Percentiles rank a stretch among this genome's conserved stretches.
These are phyloP conservation scores for Sporophila hypoxantha DNA, from an alignment of 2,113 vertebrate genomes.

Conservation along the genomic window DNA sequence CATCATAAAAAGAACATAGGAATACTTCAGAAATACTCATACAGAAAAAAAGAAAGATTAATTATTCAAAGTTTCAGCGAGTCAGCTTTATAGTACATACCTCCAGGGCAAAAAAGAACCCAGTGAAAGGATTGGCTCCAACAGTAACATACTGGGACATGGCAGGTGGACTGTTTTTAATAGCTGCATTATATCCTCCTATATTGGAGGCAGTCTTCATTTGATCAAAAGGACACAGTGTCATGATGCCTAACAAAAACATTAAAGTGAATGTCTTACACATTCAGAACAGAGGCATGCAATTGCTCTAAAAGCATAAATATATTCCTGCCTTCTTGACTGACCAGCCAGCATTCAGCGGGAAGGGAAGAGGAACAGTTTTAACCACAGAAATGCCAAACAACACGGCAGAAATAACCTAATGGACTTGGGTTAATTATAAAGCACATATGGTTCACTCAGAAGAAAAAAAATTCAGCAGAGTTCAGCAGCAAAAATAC, in stretches of 20 bases:
- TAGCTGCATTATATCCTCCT: constrained; percentile 89
- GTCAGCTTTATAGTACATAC: constrained; percentile 61
- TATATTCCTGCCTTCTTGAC: not conserved
- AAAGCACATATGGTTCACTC: not conserved
- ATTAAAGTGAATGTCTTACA: not conserved
- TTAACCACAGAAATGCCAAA: not conserved
- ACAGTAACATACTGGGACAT: constrained; percentile 97
- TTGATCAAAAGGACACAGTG: constrained; percentile 93
- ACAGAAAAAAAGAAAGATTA: not conserved
- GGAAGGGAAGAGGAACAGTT: not conserved
- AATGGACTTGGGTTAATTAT: not conserved
- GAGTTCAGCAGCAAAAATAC: not conserved
- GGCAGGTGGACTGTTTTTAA: constrained; percentile 92
- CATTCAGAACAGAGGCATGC: not conserved
- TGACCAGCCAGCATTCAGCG: not conserved
- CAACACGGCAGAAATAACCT: not conserved
- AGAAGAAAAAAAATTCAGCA: not conserved
- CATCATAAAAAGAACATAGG: not conserved
- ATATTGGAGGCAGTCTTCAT: constrained; percentile 98
- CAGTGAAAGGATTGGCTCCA: constrained; percentile 88
- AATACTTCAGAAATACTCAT: not conserved
- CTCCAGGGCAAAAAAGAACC: constrained; percentile 96
- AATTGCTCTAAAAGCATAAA: not conserved
- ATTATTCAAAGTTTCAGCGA: not conserved
- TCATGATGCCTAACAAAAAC: constrained; percentile 82